Conservation (phyloP, 2,888 invertebrate species). For the Diploptera punctata region DNA sequence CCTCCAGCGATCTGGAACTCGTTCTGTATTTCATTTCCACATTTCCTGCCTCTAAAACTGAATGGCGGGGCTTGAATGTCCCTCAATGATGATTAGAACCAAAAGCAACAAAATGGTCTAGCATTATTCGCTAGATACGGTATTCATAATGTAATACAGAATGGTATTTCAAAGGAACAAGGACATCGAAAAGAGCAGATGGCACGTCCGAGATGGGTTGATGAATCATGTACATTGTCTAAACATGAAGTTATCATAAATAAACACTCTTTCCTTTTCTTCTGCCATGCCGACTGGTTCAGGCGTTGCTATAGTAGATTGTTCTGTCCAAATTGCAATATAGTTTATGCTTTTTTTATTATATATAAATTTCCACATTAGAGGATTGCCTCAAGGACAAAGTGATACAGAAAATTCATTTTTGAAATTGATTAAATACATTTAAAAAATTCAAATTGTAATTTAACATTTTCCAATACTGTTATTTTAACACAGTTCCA, state of each 20-base stretch:
- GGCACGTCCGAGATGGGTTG: background rate
- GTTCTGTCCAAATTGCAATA: too few species aligned
- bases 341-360: too few species aligned
- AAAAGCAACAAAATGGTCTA: background rate
- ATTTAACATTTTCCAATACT: too few species aligned
- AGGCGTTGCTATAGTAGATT: too few species aligned
- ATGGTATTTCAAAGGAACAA: background rate
- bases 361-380: too few species aligned
- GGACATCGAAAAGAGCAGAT: background rate
- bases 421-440: too few species aligned
- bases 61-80: background rate
- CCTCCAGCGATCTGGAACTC: too few species aligned
- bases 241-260: background rate
- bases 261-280: background rate
- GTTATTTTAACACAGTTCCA: too few species aligned
- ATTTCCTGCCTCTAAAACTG: background rate
- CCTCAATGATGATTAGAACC: background rate
- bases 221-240: background rate
- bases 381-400: too few species aligned
- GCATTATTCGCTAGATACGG: background rate
- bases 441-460: too few species aligned
- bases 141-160: constrained; percentile 2
- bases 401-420: too few species aligned
- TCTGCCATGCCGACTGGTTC: too few species aligned
- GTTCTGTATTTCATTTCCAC: background rate